Evolutionary conservation across 2,888 invertebrate species (phyloP), one percentile per base, ranked within the genome.

Genomic region (Schizotus pectinicornis): DNA sequence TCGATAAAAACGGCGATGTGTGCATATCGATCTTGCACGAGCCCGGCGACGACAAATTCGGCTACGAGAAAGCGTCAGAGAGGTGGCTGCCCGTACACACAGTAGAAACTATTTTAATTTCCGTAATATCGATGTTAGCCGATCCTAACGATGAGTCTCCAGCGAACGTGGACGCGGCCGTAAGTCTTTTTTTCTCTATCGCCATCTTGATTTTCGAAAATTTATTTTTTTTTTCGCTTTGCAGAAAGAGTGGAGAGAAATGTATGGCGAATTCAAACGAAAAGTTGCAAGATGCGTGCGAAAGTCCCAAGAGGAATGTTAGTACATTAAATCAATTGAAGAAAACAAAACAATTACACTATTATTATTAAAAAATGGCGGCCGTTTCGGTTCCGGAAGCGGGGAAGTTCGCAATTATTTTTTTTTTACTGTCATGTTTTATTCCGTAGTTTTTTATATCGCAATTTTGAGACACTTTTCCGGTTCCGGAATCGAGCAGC

Each of bases 141-240:
- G 98, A 98, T 85, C 98, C 98, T 63, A 98, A 98, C 80, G 98
- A 97, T 80, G 98, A 98, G 83, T 97, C 96, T 80, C 98, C 98
- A 68, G 98, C 98, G 76, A 98, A 98, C 84, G 97, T 98, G 74
- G 98, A 98, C 86, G 98, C 98, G 79, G 98, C 98, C 77, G 95
- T 95, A 83, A 87, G 91, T 86, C 46, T 45, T n/a, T n/a, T n/a
- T n/a, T n/a, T n/a, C n/a, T n/a, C n/a, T n/a, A n/a, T n/a, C n/a
- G n/a, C n/a, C n/a, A n/a, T 56, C 31, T 13, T 30, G 12, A 14
- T n/a, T 6, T 43, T n/a, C 35, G 33, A 49, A n/a, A 11, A 1
- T 30, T 35, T 38, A 45, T 49, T 46, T 46, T 2, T 8, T 47
- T 35, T 50, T 48, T 62, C 39, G 46, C 46, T 50, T 74, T 86